Percentiles rank a stretch among this genome's conserved stretches.
Conservation (phyloP, 2,113 vertebrate species). For the Phocoena sinus region DNA sequence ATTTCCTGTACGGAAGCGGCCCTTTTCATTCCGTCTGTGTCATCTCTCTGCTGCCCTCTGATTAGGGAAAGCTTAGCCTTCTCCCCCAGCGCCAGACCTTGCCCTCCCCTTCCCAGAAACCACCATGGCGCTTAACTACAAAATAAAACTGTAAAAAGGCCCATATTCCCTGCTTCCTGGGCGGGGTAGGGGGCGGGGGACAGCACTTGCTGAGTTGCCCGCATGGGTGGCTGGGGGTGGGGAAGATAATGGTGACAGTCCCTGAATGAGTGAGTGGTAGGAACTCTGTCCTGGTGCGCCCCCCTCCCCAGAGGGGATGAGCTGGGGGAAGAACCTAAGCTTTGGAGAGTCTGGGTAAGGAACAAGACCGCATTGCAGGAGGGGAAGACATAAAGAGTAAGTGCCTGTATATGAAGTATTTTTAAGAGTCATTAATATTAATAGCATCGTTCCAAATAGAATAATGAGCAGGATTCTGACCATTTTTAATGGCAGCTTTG, state of each 20-base stretch:
- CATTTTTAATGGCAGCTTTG: conserved; percentile 44
- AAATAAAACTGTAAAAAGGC: not conserved
- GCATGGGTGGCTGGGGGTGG: not conserved
- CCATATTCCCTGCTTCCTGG: not conserved
- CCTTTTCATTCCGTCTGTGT: conserved; percentile 1
- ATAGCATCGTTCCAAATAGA: not conserved
- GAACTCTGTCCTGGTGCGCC: not conserved
- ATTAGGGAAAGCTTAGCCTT: conserved; percentile 43
- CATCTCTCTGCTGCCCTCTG: conserved; percentile 11
- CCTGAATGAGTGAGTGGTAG: not conserved
- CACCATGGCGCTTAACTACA: not conserved
- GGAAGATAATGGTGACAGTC: not conserved
- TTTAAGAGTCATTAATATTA: conserved; percentile 67
- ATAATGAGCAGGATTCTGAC: conserved; percentile 39
- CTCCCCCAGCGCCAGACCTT: not conserved
- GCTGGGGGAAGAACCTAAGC: not conserved
- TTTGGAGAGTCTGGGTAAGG: not conserved
- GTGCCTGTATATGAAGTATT: not conserved
- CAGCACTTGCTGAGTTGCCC: not conserved
- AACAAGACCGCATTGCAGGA: fast-evolving
- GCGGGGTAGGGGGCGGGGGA: not conserved
- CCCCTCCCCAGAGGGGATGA: not conserved
- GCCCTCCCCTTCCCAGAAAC: not conserved
- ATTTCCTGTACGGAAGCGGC: not conserved
- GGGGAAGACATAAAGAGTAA: not conserved